Conservation (phyloP, 2,113 vertebrate species). For the Oryctolagus cuniculus region DNA sequence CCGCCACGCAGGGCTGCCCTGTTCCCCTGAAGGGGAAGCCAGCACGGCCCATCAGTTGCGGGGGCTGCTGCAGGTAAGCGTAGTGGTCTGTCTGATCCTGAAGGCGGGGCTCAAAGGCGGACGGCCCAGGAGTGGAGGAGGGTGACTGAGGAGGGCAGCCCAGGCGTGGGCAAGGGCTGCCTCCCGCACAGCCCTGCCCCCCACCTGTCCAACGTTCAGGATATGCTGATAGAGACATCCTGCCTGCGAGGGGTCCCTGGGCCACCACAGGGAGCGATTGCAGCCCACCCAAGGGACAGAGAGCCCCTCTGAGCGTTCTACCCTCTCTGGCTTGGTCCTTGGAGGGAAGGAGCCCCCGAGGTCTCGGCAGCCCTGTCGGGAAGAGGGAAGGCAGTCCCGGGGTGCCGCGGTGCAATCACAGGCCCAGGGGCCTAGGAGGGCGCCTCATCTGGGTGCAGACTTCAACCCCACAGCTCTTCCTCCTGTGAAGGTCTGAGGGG, state of each 20-base stretch:
- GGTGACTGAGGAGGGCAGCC: not conserved
- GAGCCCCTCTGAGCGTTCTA: no score
- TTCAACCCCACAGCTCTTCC: not conserved
- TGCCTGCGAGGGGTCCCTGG: not conserved
- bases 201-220: not conserved
- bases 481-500: not conserved
- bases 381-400: not conserved
- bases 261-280: not conserved
- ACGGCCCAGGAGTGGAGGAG: not conserved
- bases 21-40: not conserved
- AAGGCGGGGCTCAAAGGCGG: not conserved
- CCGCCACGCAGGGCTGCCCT: fast-evolving
- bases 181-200: not conserved
- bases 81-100: not conserved
- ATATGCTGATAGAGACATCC: not conserved
- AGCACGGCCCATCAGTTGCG: not conserved
- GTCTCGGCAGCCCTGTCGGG: not conserved
- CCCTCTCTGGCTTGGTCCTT: not conserved
- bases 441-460: not conserved
- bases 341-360: not conserved
- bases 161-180: not conserved
- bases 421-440: not conserved
- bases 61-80: not conserved
- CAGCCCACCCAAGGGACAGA: not conserved
- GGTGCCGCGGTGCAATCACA: not conserved